Evolutionary conservation across 2,113 vertebrate genomes (phyloP), one percentile per base, ranked within the genome.

Genomic region (Pelusios castaneus): DNA sequence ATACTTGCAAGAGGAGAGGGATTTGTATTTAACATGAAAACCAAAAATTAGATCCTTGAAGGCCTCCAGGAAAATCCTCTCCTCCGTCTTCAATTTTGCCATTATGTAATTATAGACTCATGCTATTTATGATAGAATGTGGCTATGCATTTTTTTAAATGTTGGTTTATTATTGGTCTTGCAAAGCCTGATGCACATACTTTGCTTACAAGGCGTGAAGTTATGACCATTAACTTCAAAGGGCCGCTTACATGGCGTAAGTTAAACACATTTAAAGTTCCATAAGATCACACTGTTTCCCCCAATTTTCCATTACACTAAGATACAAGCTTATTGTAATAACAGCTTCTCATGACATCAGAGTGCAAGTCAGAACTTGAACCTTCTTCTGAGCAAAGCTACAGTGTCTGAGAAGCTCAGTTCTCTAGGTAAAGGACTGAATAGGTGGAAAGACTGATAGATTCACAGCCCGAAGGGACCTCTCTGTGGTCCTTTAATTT

Each of bases 221-320:
- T 63, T n/a, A 43, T 6, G 83, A 70, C 55, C 88, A 52, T 88
- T 41, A 10, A 73, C 79, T 56, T 41, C 73, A 5, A 3, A 34
- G 86, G 63, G 5, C 25, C 0, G 6, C 51, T 2, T 1, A 2
- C 70, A 4, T 38, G 70, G 38, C 38, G 24, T 10, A 77, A 10
- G 89, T 81, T 27, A 38, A 0, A 88, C 54, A 79, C 1, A 51
- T 80, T 29, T 10, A 8, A 16, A 1, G 52, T 58, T 76, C 34
- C 22, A 0, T 1, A 1, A 2, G 0, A 38, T 82, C 13, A 25
- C 34, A 14, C 38, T 41, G 58, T 2, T 13, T 41, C 14, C 38
- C 1, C 31, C 56, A 49, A 1, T 0, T 2, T 83, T 89, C 56
- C 90, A 79, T 91, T 94, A 27, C 10, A 70, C 38, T 41, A 73